Conservation (phyloP, 2,797 vertebrate genomes). For the Lophius americanus region DNA sequence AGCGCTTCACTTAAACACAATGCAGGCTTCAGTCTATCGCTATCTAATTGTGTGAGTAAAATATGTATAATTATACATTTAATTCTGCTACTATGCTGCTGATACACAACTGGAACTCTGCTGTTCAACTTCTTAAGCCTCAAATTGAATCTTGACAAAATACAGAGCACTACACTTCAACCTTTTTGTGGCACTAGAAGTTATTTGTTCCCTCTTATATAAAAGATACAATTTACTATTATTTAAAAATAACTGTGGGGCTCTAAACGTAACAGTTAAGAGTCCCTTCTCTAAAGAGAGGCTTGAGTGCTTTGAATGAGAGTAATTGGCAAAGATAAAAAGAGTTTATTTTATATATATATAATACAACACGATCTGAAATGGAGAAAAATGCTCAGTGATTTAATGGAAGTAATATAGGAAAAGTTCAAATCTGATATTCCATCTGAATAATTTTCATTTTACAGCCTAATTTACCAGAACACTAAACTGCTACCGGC, state of each 20-base stretch:
- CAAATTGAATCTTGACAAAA: no score
- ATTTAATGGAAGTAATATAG: neutral
- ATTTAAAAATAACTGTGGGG: no score
- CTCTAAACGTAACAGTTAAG: no score
- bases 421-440: neutral
- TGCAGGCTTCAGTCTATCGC: neutral
- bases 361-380: neutral
- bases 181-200: constrained; percentile 19
- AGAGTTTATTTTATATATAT: neutral
- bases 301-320: neutral
- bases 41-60: neutral
- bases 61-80: neutral
- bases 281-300: no score
- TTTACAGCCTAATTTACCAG: constrained; percentile 5
- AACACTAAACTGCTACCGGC: neutral
- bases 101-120: no score
- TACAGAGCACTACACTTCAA: neutral
- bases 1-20: neutral
- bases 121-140: no score
- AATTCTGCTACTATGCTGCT: neutral
- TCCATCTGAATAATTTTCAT: neutral
- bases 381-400: neutral
- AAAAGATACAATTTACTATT: no score
- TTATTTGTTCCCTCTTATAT: constrained; percentile 1
- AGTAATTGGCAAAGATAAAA: neutral